phyloP scores from a whole-genome alignment of 2,888 invertebrate species.

The Liopterus haemorrhoidalis region DNA sequence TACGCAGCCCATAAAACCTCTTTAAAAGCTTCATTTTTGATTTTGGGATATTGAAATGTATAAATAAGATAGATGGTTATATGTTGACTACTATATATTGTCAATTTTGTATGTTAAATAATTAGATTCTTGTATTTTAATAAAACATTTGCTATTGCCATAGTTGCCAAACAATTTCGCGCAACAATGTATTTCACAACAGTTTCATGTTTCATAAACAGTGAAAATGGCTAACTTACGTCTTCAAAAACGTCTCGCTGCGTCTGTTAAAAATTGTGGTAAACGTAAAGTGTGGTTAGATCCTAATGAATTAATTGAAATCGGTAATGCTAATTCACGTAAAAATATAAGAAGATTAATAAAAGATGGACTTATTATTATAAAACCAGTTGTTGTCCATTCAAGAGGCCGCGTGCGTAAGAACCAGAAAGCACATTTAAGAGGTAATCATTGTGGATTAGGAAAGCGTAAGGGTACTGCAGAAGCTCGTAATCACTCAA shows the following conservation, averaged over 20 bases:
- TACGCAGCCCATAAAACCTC: too few species aligned
- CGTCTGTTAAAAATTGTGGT: conserved; percentile 94
- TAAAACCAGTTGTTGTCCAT: conserved; percentile 95
- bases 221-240: conserved; percentile 35
- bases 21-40: too few species aligned
- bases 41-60: too few species aligned
- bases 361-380: conserved; percentile 97
- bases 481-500: conserved; percentile 71
- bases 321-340: conserved; percentile 95
- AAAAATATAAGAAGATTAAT: conserved; percentile 94
- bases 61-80: too few species aligned
- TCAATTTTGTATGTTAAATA: too few species aligned
- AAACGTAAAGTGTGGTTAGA: conserved; percentile 98
- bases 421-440: conserved; percentile 88
- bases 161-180: too few species aligned
- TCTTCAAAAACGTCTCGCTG: conserved; percentile 95
- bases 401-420: conserved; percentile 92
- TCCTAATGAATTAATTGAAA: conserved; percentile 97
- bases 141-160: too few species aligned
- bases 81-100: too few species aligned
- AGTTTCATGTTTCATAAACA: too few species aligned
- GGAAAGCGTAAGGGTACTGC: conserved; percentile 98
- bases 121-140: too few species aligned
- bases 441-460: conserved; percentile 94
- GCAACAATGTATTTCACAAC: too few species aligned